phyloP scores from a whole-genome alignment of 92 coral and sea anemone species.

The Montipora capitata region DNA sequence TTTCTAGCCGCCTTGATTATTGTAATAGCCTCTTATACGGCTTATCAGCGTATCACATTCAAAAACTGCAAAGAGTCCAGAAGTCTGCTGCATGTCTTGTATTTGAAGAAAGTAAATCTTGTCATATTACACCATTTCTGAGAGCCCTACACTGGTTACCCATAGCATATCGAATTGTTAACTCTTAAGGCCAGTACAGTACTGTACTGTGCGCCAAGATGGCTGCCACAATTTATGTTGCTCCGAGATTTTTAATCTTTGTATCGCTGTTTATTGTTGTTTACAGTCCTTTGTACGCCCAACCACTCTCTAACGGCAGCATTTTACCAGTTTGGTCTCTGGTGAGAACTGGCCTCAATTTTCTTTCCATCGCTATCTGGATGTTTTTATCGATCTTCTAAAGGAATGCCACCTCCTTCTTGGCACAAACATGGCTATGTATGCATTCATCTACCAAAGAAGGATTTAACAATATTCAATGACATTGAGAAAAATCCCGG shows the following conservation, averaged over 20 bases:
- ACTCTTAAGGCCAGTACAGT: too few species aligned
- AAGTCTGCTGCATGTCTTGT: too few species aligned
- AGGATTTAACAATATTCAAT: conserved; percentile 32
- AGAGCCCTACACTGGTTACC: too few species aligned
- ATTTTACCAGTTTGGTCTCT: conserved; percentile 38
- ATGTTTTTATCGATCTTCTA: conserved; percentile 39
- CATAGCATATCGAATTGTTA: too few species aligned
- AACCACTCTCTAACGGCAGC: conserved; percentile 51
- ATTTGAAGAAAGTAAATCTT: too few species aligned
- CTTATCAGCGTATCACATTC: too few species aligned
- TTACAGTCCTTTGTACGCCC: conserved; percentile 36
- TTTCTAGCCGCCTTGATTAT: too few species aligned
- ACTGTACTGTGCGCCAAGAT: conserved; percentile 54
- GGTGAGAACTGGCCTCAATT: conserved; percentile 31
- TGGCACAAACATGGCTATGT: conserved; percentile 45
- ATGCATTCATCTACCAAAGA: conserved; percentile 35
- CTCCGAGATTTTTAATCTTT: conserved; percentile 38
- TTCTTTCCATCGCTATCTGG: conserved; percentile 43
- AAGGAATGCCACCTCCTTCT: conserved; percentile 40
- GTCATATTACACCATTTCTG: too few species aligned
- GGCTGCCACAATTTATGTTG: conserved; percentile 52
- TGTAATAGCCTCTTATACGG: too few species aligned
- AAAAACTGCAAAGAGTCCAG: too few species aligned
- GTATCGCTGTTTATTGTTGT: conserved; percentile 48
- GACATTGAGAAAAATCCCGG: conserved; percentile 35